Conservation (phyloP, 2,113 vertebrate species). For the Ramphastos sulfuratus region DNA sequence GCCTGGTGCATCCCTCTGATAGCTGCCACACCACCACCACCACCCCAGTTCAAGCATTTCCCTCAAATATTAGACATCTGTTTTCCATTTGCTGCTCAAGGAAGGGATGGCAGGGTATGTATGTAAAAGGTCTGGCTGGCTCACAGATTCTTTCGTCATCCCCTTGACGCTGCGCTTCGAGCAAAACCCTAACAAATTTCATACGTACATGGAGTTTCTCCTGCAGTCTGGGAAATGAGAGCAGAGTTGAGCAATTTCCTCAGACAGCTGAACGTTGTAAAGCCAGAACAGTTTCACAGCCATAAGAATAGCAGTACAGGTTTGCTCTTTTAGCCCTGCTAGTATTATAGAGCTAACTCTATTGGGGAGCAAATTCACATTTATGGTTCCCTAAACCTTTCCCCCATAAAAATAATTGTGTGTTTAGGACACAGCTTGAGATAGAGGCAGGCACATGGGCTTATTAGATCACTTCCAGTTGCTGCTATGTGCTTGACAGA, state of each 20-base stretch:
- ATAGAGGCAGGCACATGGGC: not conserved
- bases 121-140: not conserved
- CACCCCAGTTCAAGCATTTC: not conserved
- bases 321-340: not conserved
- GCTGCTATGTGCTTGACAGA: not conserved
- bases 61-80: not conserved
- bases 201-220: not conserved
- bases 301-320: not conserved
- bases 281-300: not conserved
- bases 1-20: not conserved
- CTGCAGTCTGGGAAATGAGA: not conserved
- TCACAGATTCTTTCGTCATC: not conserved
- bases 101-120: not conserved
- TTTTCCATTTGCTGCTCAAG: not conserved
- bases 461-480: not conserved
- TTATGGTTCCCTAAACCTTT: not conserved
- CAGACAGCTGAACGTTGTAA: not conserved
- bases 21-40: not conserved
- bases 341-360: not conserved
- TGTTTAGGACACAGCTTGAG: not conserved
- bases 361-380: not conserved
- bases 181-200: not conserved
- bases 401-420: not conserved
- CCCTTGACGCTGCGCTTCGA: not conserved
- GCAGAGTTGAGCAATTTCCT: not conserved